These are phyloP conservation scores for Hyposoter didymator DNA, from an alignment of 2,888 invertebrate genomes.

Conservation along the genomic window DNA sequence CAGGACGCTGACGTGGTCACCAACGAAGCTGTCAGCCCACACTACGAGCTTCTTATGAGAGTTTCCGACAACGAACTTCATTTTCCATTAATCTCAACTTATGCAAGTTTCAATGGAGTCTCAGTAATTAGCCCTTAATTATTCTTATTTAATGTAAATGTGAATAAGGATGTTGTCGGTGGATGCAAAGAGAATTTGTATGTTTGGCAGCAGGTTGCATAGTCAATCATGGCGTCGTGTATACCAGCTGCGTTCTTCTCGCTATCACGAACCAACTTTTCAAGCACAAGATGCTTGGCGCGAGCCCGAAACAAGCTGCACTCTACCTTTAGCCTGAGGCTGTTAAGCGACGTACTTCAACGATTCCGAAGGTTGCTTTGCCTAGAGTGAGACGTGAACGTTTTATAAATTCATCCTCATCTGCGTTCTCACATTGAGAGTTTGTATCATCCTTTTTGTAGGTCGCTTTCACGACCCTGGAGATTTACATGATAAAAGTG, in stretches of 20 bases:
- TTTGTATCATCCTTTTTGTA: not conserved
- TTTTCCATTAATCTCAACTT: not conserved
- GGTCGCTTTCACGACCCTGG: not conserved
- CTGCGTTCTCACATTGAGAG: constrained; percentile 25
- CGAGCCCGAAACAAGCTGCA: constrained; percentile 1
- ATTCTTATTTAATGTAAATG: not conserved
- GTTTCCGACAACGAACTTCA: not conserved
- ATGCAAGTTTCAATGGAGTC: not conserved
- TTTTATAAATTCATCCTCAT: constrained; percentile 59
- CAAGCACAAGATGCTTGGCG: constrained; percentile 3
- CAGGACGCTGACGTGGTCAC: not conserved
- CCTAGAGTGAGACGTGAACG: constrained; percentile 42
- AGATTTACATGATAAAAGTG: constrained; percentile 14
- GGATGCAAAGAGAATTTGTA: constrained; percentile 41
- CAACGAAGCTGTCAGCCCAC: not conserved
- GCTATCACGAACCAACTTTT: constrained; percentile 7
- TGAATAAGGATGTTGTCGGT: not conserved
- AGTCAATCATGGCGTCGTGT: constrained; percentile 14
- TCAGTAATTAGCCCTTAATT: constrained; percentile 18
- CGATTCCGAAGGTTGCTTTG: constrained; percentile 7
- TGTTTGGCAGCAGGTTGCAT: constrained; percentile 13
- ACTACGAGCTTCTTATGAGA: not conserved
- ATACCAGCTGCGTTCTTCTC: not conserved
- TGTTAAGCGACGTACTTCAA: constrained; percentile 10
- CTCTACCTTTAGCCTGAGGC: constrained; percentile 2